These are phyloP conservation scores for Tragelaphus eurycerus DNA, from an alignment of 2,797 vertebrate genomes.

Conservation along the genomic window DNA sequence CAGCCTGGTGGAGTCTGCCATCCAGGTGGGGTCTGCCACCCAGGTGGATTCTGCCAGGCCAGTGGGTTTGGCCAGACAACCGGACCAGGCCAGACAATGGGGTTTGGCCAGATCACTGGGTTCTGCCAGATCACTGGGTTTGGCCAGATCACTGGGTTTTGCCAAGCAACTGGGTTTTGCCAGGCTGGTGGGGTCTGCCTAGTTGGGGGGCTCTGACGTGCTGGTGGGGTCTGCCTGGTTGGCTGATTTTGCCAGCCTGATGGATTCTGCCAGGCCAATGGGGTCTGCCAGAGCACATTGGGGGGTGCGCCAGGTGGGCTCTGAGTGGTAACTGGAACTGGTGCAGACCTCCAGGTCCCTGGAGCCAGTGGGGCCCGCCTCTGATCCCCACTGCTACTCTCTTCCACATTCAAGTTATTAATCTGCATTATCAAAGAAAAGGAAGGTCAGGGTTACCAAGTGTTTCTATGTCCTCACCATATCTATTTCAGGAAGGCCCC, in stretches of 20 bases:
- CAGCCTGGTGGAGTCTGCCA: slow-evolving; percentile 69
- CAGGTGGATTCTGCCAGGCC: slow-evolving; percentile 71
- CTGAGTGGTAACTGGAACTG: slow-evolving; percentile 71
- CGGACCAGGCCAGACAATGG: slow-evolving; percentile 73
- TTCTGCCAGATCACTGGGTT: slow-evolving; percentile 75
- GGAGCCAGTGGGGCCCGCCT: slow-evolving; percentile 54
- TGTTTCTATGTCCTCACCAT: background rate
- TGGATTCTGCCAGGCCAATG: slow-evolving; percentile 73
- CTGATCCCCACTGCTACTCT: slow-evolving; percentile 66
- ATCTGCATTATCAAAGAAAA: slow-evolving; percentile 68
- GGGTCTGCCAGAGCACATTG: slow-evolving; percentile 74
- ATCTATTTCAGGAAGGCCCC: slow-evolving; percentile 29
- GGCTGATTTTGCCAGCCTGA: slow-evolving; percentile 72
- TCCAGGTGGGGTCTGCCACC: slow-evolving; percentile 69
- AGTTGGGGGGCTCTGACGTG: slow-evolving; percentile 65
- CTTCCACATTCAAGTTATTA: slow-evolving; percentile 75
- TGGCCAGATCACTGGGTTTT: slow-evolving; percentile 74
- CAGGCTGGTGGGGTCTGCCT: slow-evolving; percentile 68
- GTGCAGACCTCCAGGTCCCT: slow-evolving; percentile 73
- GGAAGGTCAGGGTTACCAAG: slow-evolving; percentile 4
- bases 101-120: slow-evolving; percentile 70
- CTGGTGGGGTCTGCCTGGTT: slow-evolving; percentile 67
- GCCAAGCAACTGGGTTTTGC: slow-evolving; percentile 74
- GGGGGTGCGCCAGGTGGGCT: slow-evolving; percentile 66
- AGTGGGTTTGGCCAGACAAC: slow-evolving; percentile 75